phyloP scores from a whole-genome alignment of 2,888 invertebrate genomes.

The Lasioglossum calceatum region DNA sequence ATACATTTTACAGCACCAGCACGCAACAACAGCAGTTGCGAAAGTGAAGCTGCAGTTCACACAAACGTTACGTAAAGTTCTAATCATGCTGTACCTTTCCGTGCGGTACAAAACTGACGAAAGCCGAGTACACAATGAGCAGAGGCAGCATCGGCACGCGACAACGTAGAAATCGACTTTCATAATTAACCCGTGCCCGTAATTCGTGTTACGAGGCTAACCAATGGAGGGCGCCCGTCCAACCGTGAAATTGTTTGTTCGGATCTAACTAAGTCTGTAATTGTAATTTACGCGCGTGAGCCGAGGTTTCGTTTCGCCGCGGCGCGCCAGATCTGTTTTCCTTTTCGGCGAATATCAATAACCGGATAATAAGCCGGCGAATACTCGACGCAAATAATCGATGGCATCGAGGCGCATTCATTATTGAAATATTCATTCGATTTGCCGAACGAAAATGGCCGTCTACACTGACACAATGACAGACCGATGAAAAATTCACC shows the following conservation, averaged over 20 bases:
- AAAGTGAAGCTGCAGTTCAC: background rate
- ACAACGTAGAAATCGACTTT: slow-evolving; percentile 46
- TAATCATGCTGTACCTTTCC: background rate
- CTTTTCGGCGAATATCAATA: background rate
- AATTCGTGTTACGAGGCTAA: slow-evolving; percentile 28
- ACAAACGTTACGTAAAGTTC: background rate
- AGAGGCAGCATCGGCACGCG: slow-evolving; percentile 36
- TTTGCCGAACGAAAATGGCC: slow-evolving; percentile 8
- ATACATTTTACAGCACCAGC: too few relatives aligned
- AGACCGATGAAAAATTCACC: slow-evolving; percentile 34
- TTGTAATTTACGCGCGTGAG: slow-evolving; percentile 18
- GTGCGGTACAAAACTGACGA: background rate
- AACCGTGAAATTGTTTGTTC: slow-evolving; percentile 31
- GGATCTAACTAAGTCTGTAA: slow-evolving; percentile 15
- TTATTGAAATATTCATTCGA: slow-evolving; percentile 37
- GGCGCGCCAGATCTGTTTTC: background rate
- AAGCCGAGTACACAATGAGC: background rate
- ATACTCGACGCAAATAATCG: slow-evolving; percentile 20
- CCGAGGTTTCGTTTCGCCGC: too few relatives aligned
- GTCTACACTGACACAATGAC: slow-evolving; percentile 13
- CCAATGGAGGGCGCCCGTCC: slow-evolving; percentile 1
- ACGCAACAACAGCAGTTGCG: background rate
- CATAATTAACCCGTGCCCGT: slow-evolving; percentile 46
- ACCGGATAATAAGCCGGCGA: background rate
- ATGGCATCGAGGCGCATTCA: background rate